Conservation (phyloP, 2,888 invertebrate genomes). For the Ecdyonurus torrentis region DNA sequence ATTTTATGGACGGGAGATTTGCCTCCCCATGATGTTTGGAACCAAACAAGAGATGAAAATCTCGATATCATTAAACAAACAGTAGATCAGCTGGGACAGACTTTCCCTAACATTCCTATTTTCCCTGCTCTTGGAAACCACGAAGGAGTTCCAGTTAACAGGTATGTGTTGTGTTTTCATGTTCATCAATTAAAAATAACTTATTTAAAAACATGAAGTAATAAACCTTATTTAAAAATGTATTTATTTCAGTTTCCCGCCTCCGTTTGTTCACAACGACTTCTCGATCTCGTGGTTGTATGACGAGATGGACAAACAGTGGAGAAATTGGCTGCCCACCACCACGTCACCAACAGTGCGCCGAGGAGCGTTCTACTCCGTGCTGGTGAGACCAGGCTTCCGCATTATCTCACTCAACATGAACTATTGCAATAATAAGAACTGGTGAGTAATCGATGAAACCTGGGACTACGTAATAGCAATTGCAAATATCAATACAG, state of each 20-base stretch:
- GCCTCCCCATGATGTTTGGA: slow-evolving; percentile 92
- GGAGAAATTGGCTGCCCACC: slow-evolving; percentile 82
- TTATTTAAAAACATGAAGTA: neutral
- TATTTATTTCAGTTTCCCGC: slow-evolving; percentile 55
- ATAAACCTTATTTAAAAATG: no score
- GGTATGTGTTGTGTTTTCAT: slow-evolving; percentile 32
- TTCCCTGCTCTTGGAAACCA: slow-evolving; percentile 94
- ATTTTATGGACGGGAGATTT: slow-evolving; percentile 94
- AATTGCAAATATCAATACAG: no score
- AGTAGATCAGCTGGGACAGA: slow-evolving; percentile 65
- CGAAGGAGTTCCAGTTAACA: slow-evolving; percentile 89
- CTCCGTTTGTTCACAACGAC: slow-evolving; percentile 68
- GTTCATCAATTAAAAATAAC: neutral
- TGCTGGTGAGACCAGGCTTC: slow-evolving; percentile 75
- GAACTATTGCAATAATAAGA: slow-evolving; percentile 91
- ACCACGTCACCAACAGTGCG: slow-evolving; percentile 74
- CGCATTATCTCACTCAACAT: slow-evolving; percentile 87
- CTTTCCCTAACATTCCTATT: slow-evolving; percentile 82
- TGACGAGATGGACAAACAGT: slow-evolving; percentile 71
- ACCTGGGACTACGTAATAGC: no score
- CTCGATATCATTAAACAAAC: slow-evolving; percentile 70
- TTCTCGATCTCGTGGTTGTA: slow-evolving; percentile 85
- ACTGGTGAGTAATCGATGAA: slow-evolving; percentile 48
- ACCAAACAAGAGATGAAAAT: slow-evolving; percentile 79
- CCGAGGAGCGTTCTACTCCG: slow-evolving; percentile 82